Percentiles rank a stretch among this genome's conserved stretches.
Evolutionary conservation across 2,113 vertebrate species (phyloP).

Genomic region (Panthera tigris): DNA sequence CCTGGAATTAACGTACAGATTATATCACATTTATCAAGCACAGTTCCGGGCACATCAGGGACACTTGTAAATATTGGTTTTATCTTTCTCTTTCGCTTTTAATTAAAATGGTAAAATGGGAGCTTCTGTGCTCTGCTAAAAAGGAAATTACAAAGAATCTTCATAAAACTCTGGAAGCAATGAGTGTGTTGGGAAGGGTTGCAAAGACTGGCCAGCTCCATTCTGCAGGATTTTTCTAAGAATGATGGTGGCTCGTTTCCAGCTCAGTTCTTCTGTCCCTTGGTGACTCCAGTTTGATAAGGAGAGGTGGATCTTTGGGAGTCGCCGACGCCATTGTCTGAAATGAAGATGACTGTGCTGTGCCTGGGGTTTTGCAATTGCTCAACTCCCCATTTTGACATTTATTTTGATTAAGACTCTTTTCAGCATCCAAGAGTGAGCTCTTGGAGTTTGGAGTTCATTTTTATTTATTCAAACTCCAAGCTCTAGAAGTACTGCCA

Average conservation of each 20-base stretch:
- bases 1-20: not conserved
- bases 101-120: not conserved
- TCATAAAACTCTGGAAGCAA: not conserved
- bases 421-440: not conserved
- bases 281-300: not conserved
- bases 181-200: not conserved
- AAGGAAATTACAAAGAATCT: constrained; percentile 10
- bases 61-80: not conserved
- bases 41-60: not conserved
- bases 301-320: not conserved
- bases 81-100: constrained; percentile 8
- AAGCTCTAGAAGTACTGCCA: not conserved
- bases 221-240: not conserved
- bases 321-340: not conserved
- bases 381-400: constrained; percentile 42
- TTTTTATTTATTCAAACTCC: constrained; percentile 45
- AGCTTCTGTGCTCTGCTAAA: not conserved
- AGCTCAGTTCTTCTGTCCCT: not conserved
- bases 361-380: not conserved
- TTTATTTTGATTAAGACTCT: constrained; percentile 32
- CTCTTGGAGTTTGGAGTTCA: constrained; percentile 3
- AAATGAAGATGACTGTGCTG: not conserved
- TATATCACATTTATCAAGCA: not conserved
- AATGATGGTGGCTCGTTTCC: not conserved
- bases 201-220: not conserved